These are phyloP conservation scores for Amblyjoppa fuscipennis DNA, from an alignment of 2,888 invertebrate genomes.

Conservation along the genomic window DNA sequence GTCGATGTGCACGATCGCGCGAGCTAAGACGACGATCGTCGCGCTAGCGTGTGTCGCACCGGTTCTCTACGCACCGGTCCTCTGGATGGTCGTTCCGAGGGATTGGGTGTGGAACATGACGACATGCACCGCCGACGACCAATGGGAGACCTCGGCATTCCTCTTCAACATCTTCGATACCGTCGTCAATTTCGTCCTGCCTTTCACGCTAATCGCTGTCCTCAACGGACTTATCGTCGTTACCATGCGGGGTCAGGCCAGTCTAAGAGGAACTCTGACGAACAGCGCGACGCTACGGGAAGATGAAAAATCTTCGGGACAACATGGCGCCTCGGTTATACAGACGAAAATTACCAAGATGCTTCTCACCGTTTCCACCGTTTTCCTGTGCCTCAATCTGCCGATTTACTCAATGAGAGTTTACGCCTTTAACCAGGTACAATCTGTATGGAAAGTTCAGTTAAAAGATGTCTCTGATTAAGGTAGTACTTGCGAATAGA, in stretches of 20 bases:
- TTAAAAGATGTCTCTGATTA: too few relatives aligned
- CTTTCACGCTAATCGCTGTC: constrained; percentile 90
- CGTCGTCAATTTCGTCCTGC: constrained; percentile 90
- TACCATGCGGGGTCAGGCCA: constrained; percentile 88
- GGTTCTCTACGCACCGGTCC: constrained; percentile 88
- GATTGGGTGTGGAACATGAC: constrained; percentile 78
- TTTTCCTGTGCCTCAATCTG: constrained; percentile 92
- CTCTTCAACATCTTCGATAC: constrained; percentile 91
- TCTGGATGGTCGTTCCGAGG: constrained; percentile 84
- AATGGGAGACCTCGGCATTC: constrained; percentile 87
- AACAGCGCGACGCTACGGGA: constrained; percentile 64
- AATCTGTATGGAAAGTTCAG: too few relatives aligned
- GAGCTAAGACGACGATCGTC: constrained; percentile 89
- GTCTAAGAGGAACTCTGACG: constrained; percentile 83
- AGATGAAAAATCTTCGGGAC: constrained; percentile 57
- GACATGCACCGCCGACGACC: constrained; percentile 86
- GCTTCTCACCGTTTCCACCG: constrained; percentile 93
- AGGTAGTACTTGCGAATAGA: too few relatives aligned
- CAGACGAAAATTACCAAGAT: constrained; percentile 92
- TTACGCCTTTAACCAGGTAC: constrained; percentile 88
- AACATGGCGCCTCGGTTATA: constrained; percentile 78
- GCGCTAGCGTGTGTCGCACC: constrained; percentile 86
- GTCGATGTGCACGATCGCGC: constrained; percentile 90
- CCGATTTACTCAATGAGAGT: constrained; percentile 91
- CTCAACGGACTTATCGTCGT: constrained; percentile 90